Evolutionary conservation across 1,140 invertebrate species (phyloP).

Genomic region (Trichonephila clavata): DNA sequence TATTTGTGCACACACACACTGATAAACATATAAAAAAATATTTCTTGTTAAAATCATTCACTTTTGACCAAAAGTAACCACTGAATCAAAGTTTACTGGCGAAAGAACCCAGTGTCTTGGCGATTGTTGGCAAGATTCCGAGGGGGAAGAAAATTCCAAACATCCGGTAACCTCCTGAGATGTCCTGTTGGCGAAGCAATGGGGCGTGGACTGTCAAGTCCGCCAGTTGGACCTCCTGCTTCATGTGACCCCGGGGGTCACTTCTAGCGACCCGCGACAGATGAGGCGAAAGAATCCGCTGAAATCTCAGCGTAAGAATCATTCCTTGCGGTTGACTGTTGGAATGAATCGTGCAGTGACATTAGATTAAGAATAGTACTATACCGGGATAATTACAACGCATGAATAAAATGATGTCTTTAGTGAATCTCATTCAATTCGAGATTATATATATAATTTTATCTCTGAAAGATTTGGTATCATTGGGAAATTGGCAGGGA

Average conservation of each 20-base stretch:
- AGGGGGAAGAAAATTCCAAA: neutral
- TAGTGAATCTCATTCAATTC: neutral
- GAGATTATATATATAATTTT: slow-evolving; percentile 9
- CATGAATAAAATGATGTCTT: neutral
- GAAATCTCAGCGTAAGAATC: neutral
- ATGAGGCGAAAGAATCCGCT: slow-evolving; percentile 48
- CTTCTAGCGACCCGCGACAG: slow-evolving; percentile 47
- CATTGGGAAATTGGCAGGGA: slow-evolving; percentile 4
- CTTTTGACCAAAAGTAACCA: neutral
- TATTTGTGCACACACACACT: too few species aligned
- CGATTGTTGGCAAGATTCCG: slow-evolving; percentile 49
- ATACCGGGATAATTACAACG: neutral
- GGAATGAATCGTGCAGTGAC: slow-evolving; percentile 9
- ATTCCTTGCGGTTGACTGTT: slow-evolving; percentile 34
- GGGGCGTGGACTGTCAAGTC: slow-evolving; percentile 65
- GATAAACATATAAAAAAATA: too few species aligned
- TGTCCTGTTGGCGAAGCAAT: slow-evolving; percentile 63
- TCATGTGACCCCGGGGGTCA: slow-evolving; percentile 46
- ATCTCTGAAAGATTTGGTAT: neutral
- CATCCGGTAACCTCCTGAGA: slow-evolving; percentile 15
- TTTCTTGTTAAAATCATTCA: too few species aligned
- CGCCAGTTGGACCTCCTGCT: slow-evolving; percentile 62
- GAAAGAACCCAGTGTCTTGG: neutral
- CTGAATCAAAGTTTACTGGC: neutral
- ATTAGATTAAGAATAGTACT: slow-evolving; percentile 28